Conservation (phyloP, 2,797 vertebrate genomes). For the Cossypha caffra region DNA sequence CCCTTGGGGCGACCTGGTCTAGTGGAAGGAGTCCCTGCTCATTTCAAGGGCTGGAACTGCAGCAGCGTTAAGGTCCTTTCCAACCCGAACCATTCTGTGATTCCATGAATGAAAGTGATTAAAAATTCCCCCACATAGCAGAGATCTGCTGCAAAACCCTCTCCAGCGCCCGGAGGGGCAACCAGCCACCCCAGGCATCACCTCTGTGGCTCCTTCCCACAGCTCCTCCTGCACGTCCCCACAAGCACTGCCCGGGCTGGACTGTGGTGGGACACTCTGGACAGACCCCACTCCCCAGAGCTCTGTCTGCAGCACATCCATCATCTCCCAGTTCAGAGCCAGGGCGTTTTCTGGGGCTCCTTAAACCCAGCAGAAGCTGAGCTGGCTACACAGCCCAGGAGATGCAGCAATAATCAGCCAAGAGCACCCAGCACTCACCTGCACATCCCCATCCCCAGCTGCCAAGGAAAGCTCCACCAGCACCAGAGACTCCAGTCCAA, state of each 20-base stretch:
- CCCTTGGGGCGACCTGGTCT: background rate
- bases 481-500: background rate
- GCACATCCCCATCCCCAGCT: background rate
- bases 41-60: background rate
- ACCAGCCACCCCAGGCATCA: background rate
- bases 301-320: background rate
- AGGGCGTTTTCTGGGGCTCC: background rate
- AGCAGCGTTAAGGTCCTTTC: background rate
- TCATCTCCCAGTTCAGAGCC: background rate
- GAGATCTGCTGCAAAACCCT: background rate
- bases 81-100: background rate
- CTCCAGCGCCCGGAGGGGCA: background rate
- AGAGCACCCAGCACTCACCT: background rate
- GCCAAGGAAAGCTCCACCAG: background rate
- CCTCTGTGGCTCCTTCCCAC: background rate
- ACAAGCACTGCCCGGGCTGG: background rate
- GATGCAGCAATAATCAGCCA: background rate
- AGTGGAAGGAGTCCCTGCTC: background rate
- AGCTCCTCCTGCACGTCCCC: background rate
- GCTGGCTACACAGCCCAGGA: fast-evolving
- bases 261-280: fast-evolving
- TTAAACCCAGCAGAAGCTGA: background rate
- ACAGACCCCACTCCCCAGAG: background rate
- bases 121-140: background rate
- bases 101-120: background rate